A percentile compares a stretch with the other conserved stretches of the same genome.
phyloP scores from a whole-genome alignment of 1,140 invertebrate genomes.

The Gonatopus flavifemur region DNA sequence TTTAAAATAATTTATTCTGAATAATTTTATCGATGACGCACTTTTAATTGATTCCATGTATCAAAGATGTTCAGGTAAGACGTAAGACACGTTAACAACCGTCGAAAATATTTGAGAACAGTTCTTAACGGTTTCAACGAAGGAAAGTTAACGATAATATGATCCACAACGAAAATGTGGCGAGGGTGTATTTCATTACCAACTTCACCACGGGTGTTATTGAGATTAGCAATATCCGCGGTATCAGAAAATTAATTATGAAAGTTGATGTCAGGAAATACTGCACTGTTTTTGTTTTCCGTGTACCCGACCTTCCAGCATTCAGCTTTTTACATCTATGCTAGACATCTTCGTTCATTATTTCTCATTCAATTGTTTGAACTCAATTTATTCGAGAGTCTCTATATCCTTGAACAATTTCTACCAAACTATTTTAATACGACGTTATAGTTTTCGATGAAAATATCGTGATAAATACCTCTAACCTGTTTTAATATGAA shows the following conservation, averaged over 20 bases:
- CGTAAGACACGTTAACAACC: constrained; percentile 28
- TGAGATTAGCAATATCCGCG: constrained; percentile 19
- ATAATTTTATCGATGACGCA: no score
- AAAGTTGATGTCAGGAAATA: constrained; percentile 1
- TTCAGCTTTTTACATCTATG: not conserved
- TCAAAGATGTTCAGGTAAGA: no score
- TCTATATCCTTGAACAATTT: no score
- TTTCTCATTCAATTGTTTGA: no score
- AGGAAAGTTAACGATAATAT: constrained; percentile 21
- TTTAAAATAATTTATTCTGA: no score
- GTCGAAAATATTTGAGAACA: constrained; percentile 14
- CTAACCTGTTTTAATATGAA: no score
- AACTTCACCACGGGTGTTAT: constrained; percentile 5
- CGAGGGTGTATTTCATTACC: constrained; percentile 35
- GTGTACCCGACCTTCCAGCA: not conserved
- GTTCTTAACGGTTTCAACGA: not conserved
- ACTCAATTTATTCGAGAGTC: no score
- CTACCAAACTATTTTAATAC: no score
- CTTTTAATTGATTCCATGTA: no score
- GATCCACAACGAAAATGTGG: constrained; percentile 7
- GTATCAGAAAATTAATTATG: constrained; percentile 28
- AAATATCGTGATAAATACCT: no score
- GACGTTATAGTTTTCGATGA: no score
- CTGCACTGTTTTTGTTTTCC: not conserved
- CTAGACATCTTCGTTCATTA: not conserved